These are phyloP conservation scores for Pristiophorus japonicus DNA, from an alignment of 2,113 vertebrate species.

Conservation along the genomic window DNA sequence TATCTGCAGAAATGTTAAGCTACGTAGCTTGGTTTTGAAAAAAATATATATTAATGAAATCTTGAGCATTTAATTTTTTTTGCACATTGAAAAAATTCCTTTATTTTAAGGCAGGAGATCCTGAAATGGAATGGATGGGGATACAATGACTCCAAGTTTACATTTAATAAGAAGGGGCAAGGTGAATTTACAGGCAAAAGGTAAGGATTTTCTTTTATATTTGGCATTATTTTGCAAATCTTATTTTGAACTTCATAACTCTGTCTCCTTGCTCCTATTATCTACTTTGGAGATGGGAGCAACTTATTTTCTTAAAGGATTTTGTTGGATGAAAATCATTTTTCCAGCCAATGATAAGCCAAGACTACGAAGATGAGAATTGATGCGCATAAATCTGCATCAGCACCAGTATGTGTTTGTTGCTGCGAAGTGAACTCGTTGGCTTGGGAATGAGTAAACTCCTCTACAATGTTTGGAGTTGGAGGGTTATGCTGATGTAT, in stretches of 20 bases:
- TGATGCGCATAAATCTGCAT: background rate
- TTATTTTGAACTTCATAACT: background rate
- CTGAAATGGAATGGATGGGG: constrained; percentile 99
- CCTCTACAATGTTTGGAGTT: background rate
- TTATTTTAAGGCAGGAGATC: constrained; percentile 73
- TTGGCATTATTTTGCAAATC: background rate
- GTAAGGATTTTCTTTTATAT: constrained; percentile 51
- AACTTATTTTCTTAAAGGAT: background rate
- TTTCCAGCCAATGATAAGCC: too few relatives aligned
- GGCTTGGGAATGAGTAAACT: background rate
- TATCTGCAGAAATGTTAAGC: background rate
- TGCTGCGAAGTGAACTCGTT: background rate
- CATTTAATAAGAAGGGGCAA: constrained; percentile 95
- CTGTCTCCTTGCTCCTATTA: background rate
- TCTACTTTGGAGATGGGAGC: background rate
- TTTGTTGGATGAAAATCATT: background rate
- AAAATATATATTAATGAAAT: background rate
- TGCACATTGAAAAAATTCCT: constrained; percentile 10
- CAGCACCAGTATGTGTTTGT: background rate
- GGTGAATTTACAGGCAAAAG: constrained; percentile 92
- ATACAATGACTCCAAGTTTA: constrained; percentile 87
- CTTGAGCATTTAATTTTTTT: constrained; percentile 35
- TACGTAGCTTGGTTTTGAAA: background rate
- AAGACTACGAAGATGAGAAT: background rate
- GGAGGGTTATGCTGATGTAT: background rate